phyloP scores from a whole-genome alignment of 2,797 vertebrate species.

The Falco cherrug region DNA sequence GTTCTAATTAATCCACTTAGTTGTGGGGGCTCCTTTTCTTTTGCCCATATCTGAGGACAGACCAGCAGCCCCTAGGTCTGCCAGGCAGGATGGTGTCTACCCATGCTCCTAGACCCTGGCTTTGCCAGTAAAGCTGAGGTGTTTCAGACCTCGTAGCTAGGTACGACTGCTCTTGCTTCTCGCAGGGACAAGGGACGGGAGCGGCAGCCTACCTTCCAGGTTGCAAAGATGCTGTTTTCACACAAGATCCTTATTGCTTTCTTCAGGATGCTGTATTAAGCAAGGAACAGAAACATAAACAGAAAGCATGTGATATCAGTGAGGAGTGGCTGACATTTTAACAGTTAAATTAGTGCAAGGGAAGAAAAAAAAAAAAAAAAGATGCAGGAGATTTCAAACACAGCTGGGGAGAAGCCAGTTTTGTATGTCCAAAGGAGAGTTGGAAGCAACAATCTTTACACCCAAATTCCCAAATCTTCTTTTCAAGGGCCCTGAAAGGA shows the following conservation, averaged over 20 bases:
- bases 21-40: neutral
- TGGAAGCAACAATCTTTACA: constrained; percentile 5
- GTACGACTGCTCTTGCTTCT: neutral
- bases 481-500: neutral
- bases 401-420: neutral
- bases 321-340: neutral
- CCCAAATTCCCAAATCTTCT: neutral
- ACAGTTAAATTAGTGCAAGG: neutral
- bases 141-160: neutral
- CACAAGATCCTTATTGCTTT: constrained; percentile 9
- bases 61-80: neutral
- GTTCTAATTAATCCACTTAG: neutral
- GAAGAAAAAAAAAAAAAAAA: neutral
- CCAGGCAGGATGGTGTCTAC: neutral
- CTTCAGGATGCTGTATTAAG: neutral
- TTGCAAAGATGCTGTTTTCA: constrained; percentile 1
- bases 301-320: neutral
- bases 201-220: neutral
- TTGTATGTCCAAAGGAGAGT: neutral
- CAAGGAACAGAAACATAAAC: constrained; percentile 6
- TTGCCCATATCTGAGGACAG: neutral
- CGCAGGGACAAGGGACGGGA: neutral
- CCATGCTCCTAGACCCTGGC: neutral
- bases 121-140: neutral
- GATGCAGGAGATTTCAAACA: neutral